Evolutionary conservation across 2,113 vertebrate genomes (phyloP).

Genomic region (Nycticebus coucang): DNA sequence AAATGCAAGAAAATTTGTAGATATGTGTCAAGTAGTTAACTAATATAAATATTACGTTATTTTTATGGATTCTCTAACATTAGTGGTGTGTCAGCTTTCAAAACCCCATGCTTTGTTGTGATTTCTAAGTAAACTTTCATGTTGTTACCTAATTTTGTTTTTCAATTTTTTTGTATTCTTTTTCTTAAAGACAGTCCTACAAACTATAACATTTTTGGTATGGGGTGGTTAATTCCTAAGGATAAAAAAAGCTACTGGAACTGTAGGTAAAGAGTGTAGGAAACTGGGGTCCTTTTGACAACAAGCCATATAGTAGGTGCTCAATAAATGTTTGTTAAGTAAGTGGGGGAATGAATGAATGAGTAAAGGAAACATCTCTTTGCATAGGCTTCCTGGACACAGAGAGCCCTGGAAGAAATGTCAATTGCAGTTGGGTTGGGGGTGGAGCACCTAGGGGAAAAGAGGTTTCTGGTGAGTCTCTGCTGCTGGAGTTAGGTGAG

Average conservation of each 20-base stretch:
- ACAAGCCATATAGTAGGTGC: not conserved
- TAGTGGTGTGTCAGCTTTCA: not conserved
- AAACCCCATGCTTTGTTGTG: not conserved
- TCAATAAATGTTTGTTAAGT: not conserved
- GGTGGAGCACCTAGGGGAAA: not conserved
- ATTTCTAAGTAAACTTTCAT: not conserved
- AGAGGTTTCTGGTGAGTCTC: not conserved
- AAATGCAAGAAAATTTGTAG: not conserved
- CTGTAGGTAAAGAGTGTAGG: not conserved
- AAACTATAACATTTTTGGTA: not conserved
- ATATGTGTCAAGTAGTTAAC: not conserved
- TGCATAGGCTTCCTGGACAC: not conserved
- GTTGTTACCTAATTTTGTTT: not conserved
- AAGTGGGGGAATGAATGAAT: not conserved
- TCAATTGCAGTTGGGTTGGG: not conserved
- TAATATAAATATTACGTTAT: not conserved
- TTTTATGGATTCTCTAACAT: constrained; percentile 42
- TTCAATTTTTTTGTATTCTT: not conserved
- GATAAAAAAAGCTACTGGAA: not conserved
- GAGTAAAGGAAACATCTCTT: not conserved
- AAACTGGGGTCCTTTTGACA: not conserved
- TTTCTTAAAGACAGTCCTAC: not conserved
- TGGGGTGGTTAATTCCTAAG: not conserved
- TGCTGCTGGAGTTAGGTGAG: not conserved
- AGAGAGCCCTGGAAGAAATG: not conserved